Evolutionary conservation across 2,113 vertebrate species (phyloP).

Genomic region (Marmota flaviventris): DNA sequence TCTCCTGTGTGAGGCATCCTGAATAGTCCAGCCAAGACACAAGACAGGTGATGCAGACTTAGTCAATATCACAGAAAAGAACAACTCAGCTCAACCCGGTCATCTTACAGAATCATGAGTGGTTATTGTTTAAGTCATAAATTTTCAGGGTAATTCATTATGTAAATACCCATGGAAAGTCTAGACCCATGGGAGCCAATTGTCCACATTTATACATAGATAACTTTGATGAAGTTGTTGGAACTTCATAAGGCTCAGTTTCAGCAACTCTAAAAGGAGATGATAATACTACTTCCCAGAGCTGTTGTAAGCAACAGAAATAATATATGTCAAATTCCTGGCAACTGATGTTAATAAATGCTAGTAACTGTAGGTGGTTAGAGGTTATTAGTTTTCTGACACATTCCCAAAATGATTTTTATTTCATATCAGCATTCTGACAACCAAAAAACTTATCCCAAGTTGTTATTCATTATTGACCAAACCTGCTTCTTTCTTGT

Average conservation of each 20-base stretch:
- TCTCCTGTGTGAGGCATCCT: neutral
- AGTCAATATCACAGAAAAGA: neutral
- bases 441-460: neutral
- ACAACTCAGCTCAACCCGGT: neutral
- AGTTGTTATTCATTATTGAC: neutral
- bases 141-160: neutral
- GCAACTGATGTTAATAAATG: constrained; percentile 11
- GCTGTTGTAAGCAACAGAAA: neutral
- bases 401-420: constrained; percentile 19
- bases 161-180: neutral
- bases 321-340: neutral
- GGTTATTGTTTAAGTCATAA: neutral
- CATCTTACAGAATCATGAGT: neutral
- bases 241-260: neutral
- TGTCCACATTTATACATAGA: neutral
- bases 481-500: neutral
- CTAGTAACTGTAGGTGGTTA: neutral
- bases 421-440: constrained; percentile 30
- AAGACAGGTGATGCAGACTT: neutral
- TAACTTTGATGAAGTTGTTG: neutral
- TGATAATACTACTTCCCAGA: neutral
- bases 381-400: constrained; percentile 48
- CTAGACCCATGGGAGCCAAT: neutral
- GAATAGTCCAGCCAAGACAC: neutral
- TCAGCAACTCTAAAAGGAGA: neutral